Evolutionary conservation across 2,113 vertebrate genomes (phyloP).

Genomic region (Corythornis cristatus): DNA sequence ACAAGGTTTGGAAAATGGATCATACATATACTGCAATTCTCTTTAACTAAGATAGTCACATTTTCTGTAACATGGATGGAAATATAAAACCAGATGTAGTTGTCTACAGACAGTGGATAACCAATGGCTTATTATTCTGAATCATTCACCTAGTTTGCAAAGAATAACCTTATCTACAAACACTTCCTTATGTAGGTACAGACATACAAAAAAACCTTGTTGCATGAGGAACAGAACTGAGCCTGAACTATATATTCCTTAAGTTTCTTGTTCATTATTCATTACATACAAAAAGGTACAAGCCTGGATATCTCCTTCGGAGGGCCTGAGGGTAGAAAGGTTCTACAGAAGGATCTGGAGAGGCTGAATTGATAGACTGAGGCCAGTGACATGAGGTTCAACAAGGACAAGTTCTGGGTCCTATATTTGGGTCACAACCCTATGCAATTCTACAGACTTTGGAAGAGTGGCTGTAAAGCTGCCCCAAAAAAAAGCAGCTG

Average conservation of each 20-base stretch:
- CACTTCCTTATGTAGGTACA: background rate
- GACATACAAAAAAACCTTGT: background rate
- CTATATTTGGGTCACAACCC: background rate
- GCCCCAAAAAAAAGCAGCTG: too few species aligned
- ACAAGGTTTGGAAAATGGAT: background rate
- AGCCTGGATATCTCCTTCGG: background rate
- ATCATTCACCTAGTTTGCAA: background rate
- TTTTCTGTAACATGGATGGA: background rate
- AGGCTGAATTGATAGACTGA: rapidly evolving
- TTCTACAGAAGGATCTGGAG: background rate
- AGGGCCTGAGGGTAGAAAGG: background rate
- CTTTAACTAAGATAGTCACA: background rate
- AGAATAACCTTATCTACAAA: background rate
- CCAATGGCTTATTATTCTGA: background rate
- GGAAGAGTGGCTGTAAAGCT: background rate
- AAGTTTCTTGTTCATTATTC: background rate
- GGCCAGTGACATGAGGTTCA: background rate
- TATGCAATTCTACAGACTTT: rapidly evolving
- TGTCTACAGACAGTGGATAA: background rate
- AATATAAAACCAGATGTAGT: background rate
- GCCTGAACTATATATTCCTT: background rate
- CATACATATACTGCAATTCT: background rate
- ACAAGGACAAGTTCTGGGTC: rapidly evolving
- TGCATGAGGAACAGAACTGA: background rate
- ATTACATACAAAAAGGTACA: background rate